These are phyloP conservation scores for Drosophila kepulauana DNA, from an alignment of 1,140 invertebrate species.

Conservation along the genomic window DNA sequence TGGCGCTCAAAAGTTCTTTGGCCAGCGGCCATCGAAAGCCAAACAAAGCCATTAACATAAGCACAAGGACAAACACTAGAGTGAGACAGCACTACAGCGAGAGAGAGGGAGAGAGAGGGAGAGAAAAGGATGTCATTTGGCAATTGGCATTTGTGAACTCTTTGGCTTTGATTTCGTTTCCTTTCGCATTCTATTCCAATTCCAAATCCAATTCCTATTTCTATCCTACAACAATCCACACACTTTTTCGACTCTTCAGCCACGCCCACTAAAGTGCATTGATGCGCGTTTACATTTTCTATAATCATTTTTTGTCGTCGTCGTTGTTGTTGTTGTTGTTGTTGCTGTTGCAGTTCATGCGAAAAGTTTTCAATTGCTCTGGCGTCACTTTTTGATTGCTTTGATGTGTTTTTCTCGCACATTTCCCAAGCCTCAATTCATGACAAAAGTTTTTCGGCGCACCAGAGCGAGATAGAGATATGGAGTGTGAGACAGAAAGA, in stretches of 20 bases:
- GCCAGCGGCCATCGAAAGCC: slow-evolving; percentile 67
- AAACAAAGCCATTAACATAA: slow-evolving; percentile 80
- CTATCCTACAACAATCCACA: too few relatives aligned
- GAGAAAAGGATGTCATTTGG: slow-evolving; percentile 44
- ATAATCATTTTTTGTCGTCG: slow-evolving; percentile 47
- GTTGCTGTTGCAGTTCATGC: slow-evolving; percentile 58
- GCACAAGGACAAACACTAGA: slow-evolving; percentile 25
- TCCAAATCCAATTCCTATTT: too few relatives aligned
- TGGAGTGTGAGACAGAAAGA: neutral
- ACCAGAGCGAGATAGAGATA: neutral
- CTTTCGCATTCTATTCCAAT: neutral
- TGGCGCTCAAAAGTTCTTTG: slow-evolving; percentile 46
- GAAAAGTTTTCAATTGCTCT: slow-evolving; percentile 84
- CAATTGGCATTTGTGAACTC: slow-evolving; percentile 69
- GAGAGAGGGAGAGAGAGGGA: neutral
- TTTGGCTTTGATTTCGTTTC: slow-evolving; percentile 22
- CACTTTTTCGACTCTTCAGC: too few relatives aligned
- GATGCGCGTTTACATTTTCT: slow-evolving; percentile 76
- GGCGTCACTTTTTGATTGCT: slow-evolving; percentile 84
- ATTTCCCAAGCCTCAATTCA: slow-evolving; percentile 82
- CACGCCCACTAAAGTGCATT: slow-evolving; percentile 57
- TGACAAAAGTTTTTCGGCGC: slow-evolving; percentile 79
- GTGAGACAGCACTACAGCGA: neutral
- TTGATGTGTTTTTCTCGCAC: slow-evolving; percentile 82
- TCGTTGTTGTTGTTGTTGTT: slow-evolving; percentile 14